Evolutionary conservation across 2,888 invertebrate genomes (phyloP).

Genomic region (Syritta pipiens): DNA sequence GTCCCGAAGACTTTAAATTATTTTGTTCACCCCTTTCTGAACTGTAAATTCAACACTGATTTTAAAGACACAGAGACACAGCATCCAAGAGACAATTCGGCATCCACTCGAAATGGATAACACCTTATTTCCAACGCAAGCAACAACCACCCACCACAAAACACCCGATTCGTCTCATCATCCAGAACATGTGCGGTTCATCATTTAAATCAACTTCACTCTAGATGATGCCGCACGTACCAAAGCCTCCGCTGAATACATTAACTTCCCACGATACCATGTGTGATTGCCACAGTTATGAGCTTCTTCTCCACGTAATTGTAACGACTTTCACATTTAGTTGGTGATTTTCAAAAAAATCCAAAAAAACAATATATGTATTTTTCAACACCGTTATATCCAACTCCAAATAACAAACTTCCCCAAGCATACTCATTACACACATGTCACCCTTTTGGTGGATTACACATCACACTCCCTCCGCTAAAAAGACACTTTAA

Average conservation of each 20-base stretch:
- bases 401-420: constrained; percentile 1
- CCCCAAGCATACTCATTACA: constrained; percentile 39
- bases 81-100: no score
- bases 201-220: constrained; percentile 1
- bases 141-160: no score
- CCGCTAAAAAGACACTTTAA: constrained; percentile 53
- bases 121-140: no score
- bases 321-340: constrained; percentile 61
- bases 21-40: no score
- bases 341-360: constrained; percentile 30
- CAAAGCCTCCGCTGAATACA: constrained; percentile 30
- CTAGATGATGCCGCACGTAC: constrained; percentile 22
- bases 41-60: no score
- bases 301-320: constrained; percentile 44
- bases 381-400: background rate
- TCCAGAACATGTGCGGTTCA: no score
- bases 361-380: background rate
- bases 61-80: no score
- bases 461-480: background rate
- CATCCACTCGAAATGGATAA: no score
- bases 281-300: constrained; percentile 48
- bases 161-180: no score
- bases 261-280: constrained; percentile 41
- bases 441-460: constrained; percentile 49
- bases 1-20: no score